Percentiles rank a stretch among this genome's conserved stretches.
These are phyloP conservation scores for Drosophila fungiperda DNA, from an alignment of 2,888 invertebrate genomes.

Conservation along the genomic window DNA sequence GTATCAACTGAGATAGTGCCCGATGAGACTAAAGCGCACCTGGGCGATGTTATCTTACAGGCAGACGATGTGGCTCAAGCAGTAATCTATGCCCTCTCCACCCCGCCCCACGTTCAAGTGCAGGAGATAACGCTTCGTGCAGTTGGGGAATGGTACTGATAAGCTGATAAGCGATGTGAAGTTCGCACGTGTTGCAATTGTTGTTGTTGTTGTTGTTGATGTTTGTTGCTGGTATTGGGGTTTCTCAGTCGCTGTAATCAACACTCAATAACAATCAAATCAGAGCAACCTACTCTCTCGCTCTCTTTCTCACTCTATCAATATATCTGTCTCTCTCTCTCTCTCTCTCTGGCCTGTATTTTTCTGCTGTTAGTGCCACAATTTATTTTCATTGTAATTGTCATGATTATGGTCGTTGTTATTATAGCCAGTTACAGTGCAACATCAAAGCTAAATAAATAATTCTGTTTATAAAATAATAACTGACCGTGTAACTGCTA, in stretches of 20 bases:
- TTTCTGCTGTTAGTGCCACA: slow-evolving; percentile 20
- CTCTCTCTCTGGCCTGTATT: background rate
- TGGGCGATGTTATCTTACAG: slow-evolving; percentile 74
- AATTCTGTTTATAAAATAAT: slow-evolving; percentile 65
- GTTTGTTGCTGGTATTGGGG: slow-evolving; percentile 12
- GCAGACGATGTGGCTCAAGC: slow-evolving; percentile 82
- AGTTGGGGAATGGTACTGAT: slow-evolving; percentile 76
- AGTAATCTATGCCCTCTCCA: slow-evolving; percentile 78
- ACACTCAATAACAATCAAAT: slow-evolving; percentile 69
- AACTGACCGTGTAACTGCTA: slow-evolving; percentile 33
- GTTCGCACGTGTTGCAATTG: slow-evolving; percentile 13
- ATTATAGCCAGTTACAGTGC: slow-evolving; percentile 41
- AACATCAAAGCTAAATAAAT: slow-evolving; percentile 57
- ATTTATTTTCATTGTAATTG: slow-evolving; percentile 62
- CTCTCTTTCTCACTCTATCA: background rate
- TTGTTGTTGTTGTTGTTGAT: background rate
- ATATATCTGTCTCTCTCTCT: background rate
- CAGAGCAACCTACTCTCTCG: slow-evolving; percentile 19
- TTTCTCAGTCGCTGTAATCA: slow-evolving; percentile 46
- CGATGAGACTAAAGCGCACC: slow-evolving; percentile 60
- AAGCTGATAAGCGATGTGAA: slow-evolving; percentile 42
- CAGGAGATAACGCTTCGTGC: slow-evolving; percentile 82
- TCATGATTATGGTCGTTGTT: slow-evolving; percentile 57
- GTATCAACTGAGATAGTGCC: slow-evolving; percentile 83
- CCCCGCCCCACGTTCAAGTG: slow-evolving; percentile 78